Evolutionary conservation across 2,797 vertebrate species (phyloP), one percentile per base, ranked within the genome.

Genomic region (Eospalax fontanierii): DNA sequence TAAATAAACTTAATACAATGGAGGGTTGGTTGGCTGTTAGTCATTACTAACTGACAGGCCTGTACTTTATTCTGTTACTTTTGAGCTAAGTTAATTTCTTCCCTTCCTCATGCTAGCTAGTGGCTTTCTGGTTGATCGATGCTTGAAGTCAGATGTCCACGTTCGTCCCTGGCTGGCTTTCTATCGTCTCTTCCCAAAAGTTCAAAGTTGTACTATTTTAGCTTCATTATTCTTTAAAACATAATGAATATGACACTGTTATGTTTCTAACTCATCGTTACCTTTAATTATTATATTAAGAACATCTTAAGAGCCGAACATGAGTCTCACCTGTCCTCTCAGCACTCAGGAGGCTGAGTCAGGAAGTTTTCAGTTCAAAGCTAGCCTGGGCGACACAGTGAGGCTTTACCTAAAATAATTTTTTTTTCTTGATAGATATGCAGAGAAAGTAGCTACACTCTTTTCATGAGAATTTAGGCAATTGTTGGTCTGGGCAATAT

Each of bases 1-100:
- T 91, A 83, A 94, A 82, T 89, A 85, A 71, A 85, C 40, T 46
- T 43, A 73, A 78, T 66, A 87, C 92, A 81, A 6, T 70, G 12
- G 33, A 57, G 66, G 40, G 33, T 30, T 74, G n/a, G 66, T 92
- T n/a, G 70, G 30, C 66, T 92, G 16, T 87, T 66, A 57, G 43
- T 54, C 43, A 1, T 78, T 87, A 66, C 89, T 24, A 66, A 76
- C 57, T 89, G 68, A 74, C 8, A 95, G 87, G 3, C 22, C 43
- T 12, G 28, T 15, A 26, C 59, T 91, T 63, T 92, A 59, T 76
- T 65, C 0, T 22, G 33, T 88, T 40, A 59, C 79, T 83, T 93
- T 76, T 88, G 88, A 87, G 76, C 4, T 14, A 78, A 87, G 76
- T 3, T 14, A 78, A 26, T 14, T 12, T 33, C 66, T 63, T 95